phyloP scores from a whole-genome alignment of 2,888 invertebrate species.

The Pasiphila rectangulata region DNA sequence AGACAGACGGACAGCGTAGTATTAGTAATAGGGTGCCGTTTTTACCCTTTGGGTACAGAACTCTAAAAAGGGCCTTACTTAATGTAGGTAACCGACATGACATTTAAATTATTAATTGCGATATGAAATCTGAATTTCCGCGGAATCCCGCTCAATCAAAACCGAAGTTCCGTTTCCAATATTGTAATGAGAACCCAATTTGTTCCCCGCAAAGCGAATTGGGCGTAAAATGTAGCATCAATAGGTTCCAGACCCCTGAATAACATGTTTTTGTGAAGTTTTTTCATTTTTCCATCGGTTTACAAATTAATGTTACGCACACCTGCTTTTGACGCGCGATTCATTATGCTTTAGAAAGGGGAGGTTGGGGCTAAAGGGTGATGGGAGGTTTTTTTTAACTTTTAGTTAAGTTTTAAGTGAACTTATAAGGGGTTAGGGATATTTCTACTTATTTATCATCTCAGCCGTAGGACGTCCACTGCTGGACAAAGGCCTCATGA shows the following conservation, averaged over 20 bases:
- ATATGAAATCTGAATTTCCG: too few species aligned
- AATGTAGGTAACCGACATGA: too few species aligned
- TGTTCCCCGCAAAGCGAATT: slow-evolving; percentile 13
- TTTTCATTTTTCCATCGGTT: slow-evolving; percentile 22
- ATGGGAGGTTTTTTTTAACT: not conserved
- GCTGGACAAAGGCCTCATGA: too few species aligned
- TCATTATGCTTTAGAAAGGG: slow-evolving; percentile 29
- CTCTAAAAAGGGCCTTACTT: too few species aligned
- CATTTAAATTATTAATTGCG: too few species aligned
- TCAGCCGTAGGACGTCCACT: too few species aligned
- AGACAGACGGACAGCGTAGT: too few species aligned
- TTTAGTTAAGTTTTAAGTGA: too few species aligned
- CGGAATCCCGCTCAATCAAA: not conserved
- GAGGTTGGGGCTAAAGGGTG: not conserved
- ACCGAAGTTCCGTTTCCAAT: slow-evolving; percentile 1
- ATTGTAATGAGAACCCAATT: slow-evolving; percentile 15
- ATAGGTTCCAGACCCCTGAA: slow-evolving; percentile 12
- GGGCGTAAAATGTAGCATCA: slow-evolving; percentile 8
- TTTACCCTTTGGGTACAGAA: too few species aligned
- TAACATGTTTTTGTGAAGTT: slow-evolving; percentile 19
- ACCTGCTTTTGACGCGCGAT: slow-evolving; percentile 33
- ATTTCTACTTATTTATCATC: too few species aligned
- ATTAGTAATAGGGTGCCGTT: too few species aligned
- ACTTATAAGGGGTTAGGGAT: too few species aligned
- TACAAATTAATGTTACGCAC: slow-evolving; percentile 35